phyloP scores from a whole-genome alignment of 2,888 invertebrate species.

The Drosophila seclusa region DNA sequence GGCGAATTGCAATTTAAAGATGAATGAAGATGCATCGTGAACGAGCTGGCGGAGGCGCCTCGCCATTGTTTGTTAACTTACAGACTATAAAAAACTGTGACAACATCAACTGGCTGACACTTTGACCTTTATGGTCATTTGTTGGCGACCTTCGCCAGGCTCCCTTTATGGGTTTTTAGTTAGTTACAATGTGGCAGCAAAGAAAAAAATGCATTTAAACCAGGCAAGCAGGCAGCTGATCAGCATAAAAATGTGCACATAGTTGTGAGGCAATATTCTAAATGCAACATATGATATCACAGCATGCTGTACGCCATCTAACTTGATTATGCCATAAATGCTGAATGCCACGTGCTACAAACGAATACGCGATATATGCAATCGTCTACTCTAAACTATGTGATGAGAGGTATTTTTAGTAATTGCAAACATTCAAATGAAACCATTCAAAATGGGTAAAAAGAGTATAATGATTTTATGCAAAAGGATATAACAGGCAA shows the following conservation, averaged over 20 bases:
- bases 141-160: conserved; percentile 52
- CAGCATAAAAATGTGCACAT: conserved; percentile 29
- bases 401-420: not conserved
- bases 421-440: not conserved
- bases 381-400: not conserved
- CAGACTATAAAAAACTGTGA: conserved; percentile 50
- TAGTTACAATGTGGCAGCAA: conserved; percentile 24
- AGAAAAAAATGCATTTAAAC: conserved; percentile 36
- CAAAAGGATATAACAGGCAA: not conserved
- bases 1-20: conserved; percentile 54
- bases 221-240: conserved; percentile 11
- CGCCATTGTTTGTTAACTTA: conserved; percentile 62
- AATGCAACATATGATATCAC: conserved; percentile 26
- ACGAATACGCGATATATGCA: conserved; percentile 4
- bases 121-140: conserved; percentile 62
- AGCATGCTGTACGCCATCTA: not conserved
- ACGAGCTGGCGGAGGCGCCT: conserved; percentile 21
- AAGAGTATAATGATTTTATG: not conserved
- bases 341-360: conserved; percentile 24
- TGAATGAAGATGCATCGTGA: conserved; percentile 62
- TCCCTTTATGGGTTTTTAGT: conserved; percentile 65
- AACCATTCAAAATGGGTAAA: not conserved
- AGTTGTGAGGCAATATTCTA: conserved; percentile 8
- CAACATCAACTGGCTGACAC: conserved; percentile 52
- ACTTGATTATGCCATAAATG: conserved; percentile 13